Conservation (phyloP, 35 echinoderm and acorn worm genomes). For the Ptychodera flava region DNA sequence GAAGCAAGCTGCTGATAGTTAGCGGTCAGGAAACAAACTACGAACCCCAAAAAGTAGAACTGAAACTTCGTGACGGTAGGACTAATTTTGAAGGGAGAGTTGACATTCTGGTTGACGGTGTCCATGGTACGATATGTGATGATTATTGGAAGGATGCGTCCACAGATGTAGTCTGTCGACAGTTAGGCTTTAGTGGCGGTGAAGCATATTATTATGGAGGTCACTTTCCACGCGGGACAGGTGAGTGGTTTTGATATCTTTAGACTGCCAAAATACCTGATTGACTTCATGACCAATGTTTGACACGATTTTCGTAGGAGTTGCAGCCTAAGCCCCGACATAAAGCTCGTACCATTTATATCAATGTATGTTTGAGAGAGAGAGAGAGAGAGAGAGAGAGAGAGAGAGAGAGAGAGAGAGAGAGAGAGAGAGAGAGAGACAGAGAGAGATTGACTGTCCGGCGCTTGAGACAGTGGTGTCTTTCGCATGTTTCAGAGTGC, state of each 20-base stretch:
- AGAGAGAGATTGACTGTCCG: too few species aligned
- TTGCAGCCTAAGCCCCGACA: background rate
- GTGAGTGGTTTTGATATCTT: background rate
- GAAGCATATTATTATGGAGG: background rate
- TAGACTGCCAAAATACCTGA: background rate
- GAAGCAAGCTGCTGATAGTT: background rate
- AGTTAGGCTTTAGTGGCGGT: constrained; percentile 6
- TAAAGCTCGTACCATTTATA: background rate
- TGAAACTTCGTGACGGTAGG: background rate
- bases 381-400: too few species aligned
- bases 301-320: too few species aligned
- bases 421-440: too few species aligned
- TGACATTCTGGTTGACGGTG: constrained; percentile 24
- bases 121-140: constrained; percentile 46
- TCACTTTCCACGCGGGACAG: background rate
- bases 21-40: background rate
- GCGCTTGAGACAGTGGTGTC: too few species aligned
- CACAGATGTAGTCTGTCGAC: constrained; percentile 28
- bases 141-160: constrained; percentile 21
- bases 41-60: background rate
- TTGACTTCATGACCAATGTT: too few species aligned
- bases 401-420: too few species aligned
- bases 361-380: too few species aligned
- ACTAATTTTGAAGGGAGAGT: constrained; percentile 29
- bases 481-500: too few species aligned